A percentile compares a stretch with the other conserved stretches of the same genome.
phyloP scores from a whole-genome alignment of 2,797 vertebrate genomes.

The Alcedo quadribrachys region DNA sequence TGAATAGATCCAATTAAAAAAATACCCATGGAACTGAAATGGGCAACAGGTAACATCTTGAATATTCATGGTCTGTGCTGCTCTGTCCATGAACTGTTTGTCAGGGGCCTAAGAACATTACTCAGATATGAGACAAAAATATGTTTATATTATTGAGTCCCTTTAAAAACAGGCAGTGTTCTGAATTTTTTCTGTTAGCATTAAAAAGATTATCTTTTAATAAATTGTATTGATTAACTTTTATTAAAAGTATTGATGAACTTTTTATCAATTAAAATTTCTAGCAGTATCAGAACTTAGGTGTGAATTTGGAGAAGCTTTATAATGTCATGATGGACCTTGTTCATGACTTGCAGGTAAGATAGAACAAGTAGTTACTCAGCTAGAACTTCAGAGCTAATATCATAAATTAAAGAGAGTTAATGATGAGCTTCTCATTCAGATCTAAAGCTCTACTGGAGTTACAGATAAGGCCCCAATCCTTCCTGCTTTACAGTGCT shows the following conservation, averaged over 20 bases:
- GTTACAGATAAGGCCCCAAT: neutral
- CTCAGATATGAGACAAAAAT: neutral
- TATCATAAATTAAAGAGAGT: neutral
- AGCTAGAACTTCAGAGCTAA: neutral
- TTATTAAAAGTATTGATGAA: neutral
- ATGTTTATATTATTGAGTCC: neutral
- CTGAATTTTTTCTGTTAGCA: neutral
- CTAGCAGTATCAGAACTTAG: slow-evolving; percentile 76
- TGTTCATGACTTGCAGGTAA: slow-evolving; percentile 80
- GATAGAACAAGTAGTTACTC: neutral
- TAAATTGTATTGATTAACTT: neutral
- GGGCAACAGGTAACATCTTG: neutral
- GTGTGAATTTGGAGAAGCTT: slow-evolving; percentile 79
- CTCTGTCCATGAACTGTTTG: neutral
- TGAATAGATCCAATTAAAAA: neutral
- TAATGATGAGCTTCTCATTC: neutral
- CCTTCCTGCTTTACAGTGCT: neutral
- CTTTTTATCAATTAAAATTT: neutral
- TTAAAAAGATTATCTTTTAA: neutral
- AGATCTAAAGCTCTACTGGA: neutral
- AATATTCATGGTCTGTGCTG: neutral
- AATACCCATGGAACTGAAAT: neutral
- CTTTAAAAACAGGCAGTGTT: neutral
- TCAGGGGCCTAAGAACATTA: neutral
- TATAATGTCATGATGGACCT: slow-evolving; percentile 80